Percentiles rank a stretch among this genome's conserved stretches.
phyloP scores from a whole-genome alignment of 2,888 invertebrate genomes.

The Lomographa bimaculata region DNA sequence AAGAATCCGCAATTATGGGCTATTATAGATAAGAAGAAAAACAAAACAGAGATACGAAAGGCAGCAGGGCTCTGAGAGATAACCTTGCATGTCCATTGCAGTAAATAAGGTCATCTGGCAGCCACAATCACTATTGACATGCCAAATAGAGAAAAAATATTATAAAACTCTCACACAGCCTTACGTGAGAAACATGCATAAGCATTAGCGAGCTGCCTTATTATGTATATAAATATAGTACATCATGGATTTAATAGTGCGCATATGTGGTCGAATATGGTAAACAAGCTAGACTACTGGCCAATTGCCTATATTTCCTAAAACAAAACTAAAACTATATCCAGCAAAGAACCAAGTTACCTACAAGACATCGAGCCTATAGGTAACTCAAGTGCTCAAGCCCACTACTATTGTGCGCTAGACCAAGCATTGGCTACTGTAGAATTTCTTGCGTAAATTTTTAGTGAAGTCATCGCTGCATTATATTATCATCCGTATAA shows the following conservation, averaged over 20 bases:
- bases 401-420: too few species aligned
- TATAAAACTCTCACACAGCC: slow-evolving; percentile 7
- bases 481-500: background rate
- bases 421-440: background rate
- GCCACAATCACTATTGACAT: slow-evolving; percentile 44
- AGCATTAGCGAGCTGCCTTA: background rate
- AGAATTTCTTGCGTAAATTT: slow-evolving; percentile 1
- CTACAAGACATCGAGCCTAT: too few species aligned
- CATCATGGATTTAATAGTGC: slow-evolving; percentile 2
- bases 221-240: too few species aligned
- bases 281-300: too few species aligned
- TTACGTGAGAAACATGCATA: slow-evolving; percentile 1
- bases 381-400: too few species aligned
- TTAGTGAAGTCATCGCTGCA: background rate
- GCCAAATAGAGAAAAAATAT: slow-evolving; percentile 27
- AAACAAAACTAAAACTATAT: too few species aligned
- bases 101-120: slow-evolving; percentile 63
- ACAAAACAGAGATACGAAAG: slow-evolving; percentile 48
- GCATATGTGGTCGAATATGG: too few species aligned
- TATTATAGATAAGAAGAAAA: slow-evolving; percentile 31
- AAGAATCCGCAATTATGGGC: slow-evolving; percentile 23
- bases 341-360: too few species aligned
- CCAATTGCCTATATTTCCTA: too few species aligned
- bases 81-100: slow-evolving; percentile 59
- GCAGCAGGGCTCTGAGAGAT: slow-evolving; percentile 53